Evolutionary conservation across 2,888 invertebrate species (phyloP).

Genomic region (Trypoxylon attenuatum): DNA sequence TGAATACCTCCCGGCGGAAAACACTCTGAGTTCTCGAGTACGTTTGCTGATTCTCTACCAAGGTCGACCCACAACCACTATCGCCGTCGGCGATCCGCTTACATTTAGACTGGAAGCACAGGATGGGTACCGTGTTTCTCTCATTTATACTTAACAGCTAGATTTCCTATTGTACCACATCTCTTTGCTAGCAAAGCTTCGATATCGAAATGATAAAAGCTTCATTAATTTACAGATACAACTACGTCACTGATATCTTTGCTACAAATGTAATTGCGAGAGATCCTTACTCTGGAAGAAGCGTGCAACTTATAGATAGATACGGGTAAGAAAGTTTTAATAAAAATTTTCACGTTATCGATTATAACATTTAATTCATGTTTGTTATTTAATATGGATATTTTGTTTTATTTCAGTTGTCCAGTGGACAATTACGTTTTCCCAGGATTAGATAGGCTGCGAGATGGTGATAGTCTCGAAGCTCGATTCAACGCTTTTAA

Average conservation of each 20-base stretch:
- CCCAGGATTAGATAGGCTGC: constrained; percentile 90
- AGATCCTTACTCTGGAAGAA: constrained; percentile 93
- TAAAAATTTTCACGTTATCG: neutral
- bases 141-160: neutral
- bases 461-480: constrained; percentile 90
- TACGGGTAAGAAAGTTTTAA: constrained; percentile 81
- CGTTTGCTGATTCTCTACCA: constrained; percentile 90
- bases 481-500: constrained; percentile 95
- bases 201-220: neutral
- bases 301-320: constrained; percentile 91
- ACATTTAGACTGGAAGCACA: constrained; percentile 93
- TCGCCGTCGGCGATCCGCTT: constrained; percentile 93
- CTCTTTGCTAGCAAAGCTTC: neutral
- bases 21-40: constrained; percentile 91
- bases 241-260: constrained; percentile 91
- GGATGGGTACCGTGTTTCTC: constrained; percentile 78
- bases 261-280: constrained; percentile 94
- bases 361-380: neutral
- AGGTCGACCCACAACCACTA: constrained; percentile 93
- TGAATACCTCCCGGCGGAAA: constrained; percentile 93
- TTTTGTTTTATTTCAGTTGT: constrained; percentile 78
- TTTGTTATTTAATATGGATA: neutral
- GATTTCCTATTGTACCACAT: neutral
- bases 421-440: constrained; percentile 94
- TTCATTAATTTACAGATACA: constrained; percentile 75